Evolutionary conservation across 2,113 vertebrate genomes (phyloP).

Genomic region (Corythornis cristatus): DNA sequence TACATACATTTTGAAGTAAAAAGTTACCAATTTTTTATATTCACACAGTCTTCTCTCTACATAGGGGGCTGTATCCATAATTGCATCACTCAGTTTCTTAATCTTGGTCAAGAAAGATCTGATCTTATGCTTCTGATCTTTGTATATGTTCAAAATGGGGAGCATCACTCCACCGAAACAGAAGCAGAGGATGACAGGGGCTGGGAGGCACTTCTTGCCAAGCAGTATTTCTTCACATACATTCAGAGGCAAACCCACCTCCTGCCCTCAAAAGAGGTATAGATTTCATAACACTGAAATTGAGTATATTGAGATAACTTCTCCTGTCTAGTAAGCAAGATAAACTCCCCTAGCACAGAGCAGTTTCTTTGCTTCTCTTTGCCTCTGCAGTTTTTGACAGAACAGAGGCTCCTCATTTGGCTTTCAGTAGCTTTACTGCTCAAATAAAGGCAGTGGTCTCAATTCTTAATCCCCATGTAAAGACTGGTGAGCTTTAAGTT

Average conservation of each 20-base stretch:
- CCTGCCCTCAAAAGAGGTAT: neutral
- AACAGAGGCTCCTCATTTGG: neutral
- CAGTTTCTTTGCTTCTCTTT: neutral
- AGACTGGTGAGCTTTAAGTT: neutral
- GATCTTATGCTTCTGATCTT: too few relatives aligned
- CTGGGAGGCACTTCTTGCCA: neutral
- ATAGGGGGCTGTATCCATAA: neutral
- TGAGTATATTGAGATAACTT: neutral
- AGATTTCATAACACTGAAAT: rapidly evolving
- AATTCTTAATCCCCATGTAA: neutral
- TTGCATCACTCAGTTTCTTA: too few relatives aligned
- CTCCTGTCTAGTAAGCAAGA: neutral
- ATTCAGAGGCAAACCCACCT: neutral
- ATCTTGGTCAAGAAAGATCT: too few relatives aligned
- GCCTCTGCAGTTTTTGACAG: neutral
- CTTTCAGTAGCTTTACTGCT: neutral
- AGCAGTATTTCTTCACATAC: neutral
- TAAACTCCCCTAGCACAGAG: neutral
- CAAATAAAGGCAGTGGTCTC: neutral
- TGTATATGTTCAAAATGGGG: too few relatives aligned
- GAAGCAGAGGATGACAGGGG: too few relatives aligned
- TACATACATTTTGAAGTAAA: neutral
- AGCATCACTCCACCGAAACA: too few relatives aligned
- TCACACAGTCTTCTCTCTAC: neutral
- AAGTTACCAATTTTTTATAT: neutral